phyloP scores from a whole-genome alignment of 2,888 invertebrate species.

The Ceramica pisi region DNA sequence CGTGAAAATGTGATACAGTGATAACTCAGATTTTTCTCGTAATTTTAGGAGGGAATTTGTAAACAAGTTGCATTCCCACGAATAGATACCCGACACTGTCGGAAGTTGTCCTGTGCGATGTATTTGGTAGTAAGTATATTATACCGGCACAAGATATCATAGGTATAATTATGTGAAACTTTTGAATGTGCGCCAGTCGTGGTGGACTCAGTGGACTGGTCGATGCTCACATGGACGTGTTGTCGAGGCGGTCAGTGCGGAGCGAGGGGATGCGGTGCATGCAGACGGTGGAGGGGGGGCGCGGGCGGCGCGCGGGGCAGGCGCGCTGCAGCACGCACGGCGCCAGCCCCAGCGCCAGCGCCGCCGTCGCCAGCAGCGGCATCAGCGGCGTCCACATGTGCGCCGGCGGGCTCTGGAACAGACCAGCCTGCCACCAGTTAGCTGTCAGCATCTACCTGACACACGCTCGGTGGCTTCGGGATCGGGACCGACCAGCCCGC shows the following conservation, averaged over 20 bases:
- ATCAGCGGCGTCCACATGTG: constrained; percentile 66
- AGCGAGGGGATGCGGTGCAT: constrained; percentile 78
- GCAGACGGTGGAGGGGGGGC: constrained; percentile 81
- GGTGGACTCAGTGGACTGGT: background rate
- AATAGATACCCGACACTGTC: no score
- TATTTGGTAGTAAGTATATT: no score
- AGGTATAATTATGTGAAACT: no score
- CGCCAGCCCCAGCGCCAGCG: constrained; percentile 76
- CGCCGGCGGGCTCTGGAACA: constrained; percentile 44
- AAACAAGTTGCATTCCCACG: no score
- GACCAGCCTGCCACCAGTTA: constrained; percentile 1
- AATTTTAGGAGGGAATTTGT: no score
- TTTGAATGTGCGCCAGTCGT: background rate
- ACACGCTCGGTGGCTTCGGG: background rate
- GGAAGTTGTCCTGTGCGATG: no score
- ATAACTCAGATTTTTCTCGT: no score
- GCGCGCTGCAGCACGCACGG: constrained; percentile 84
- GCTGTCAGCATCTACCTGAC: background rate
- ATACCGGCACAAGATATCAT: no score
- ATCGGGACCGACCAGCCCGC: background rate
- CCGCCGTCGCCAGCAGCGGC: constrained; percentile 73
- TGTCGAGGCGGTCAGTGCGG: constrained; percentile 24
- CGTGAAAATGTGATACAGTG: no score
- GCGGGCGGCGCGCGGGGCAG: constrained; percentile 70
- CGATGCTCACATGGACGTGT: constrained; percentile 17